These are phyloP conservation scores for Epinephelus coioides DNA, from an alignment of 2,797 vertebrate species.

Conservation along the genomic window DNA sequence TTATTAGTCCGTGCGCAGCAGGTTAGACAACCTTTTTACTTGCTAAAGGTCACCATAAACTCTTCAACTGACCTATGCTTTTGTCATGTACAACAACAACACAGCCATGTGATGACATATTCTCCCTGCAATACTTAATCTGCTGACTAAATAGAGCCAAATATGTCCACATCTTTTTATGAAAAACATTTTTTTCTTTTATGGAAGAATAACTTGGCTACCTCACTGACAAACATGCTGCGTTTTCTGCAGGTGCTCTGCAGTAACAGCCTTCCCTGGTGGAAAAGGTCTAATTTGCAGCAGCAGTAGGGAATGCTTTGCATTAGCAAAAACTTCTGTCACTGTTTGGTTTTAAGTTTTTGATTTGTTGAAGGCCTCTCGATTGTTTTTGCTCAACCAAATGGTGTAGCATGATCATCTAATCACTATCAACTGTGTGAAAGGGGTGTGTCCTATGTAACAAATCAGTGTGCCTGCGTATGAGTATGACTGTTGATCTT, in stretches of 20 bases:
- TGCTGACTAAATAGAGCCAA: not conserved
- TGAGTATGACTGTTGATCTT: too few species aligned
- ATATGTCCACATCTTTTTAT: not conserved
- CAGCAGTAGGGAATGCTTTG: not conserved
- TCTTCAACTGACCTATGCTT: constrained; percentile 11
- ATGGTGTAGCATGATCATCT: too few species aligned
- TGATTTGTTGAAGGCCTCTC: too few species aligned
- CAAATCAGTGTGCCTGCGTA: too few species aligned
- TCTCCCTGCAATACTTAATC: not conserved
- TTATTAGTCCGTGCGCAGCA: constrained; percentile 16
- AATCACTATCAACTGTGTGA: too few species aligned
- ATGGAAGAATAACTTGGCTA: not conserved
- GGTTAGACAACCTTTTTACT: not conserved
- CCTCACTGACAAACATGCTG: not conserved
- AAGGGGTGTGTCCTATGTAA: too few species aligned
- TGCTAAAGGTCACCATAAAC: constrained; percentile 6
- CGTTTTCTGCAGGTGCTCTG: not conserved
- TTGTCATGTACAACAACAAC: constrained; percentile 1
- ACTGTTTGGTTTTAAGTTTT: too few species aligned
- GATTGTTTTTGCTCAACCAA: too few species aligned
- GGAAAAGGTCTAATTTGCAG: not conserved
- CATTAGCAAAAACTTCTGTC: not conserved
- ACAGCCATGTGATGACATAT: not conserved
- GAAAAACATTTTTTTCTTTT: not conserved
- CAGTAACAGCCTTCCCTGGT: not conserved